Conservation (phyloP, 2,113 vertebrate species). For the Aythya baeri region DNA sequence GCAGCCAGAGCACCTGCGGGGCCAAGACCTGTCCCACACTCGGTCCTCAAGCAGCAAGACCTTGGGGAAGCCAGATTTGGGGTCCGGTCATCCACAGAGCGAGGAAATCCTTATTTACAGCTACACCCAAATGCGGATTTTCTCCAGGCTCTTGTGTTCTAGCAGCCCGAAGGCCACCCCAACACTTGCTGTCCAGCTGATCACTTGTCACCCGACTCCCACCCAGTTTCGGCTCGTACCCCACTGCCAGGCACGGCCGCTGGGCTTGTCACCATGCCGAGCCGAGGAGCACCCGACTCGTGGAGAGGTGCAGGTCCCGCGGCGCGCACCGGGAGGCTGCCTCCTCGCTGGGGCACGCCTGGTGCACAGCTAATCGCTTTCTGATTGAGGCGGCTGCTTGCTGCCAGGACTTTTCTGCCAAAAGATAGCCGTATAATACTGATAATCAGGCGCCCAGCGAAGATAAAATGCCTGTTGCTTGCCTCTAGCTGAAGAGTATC, state of each 20-base stretch:
- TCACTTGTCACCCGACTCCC: background rate
- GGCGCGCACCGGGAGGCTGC: background rate
- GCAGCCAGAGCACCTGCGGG: background rate
- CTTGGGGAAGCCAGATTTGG: background rate
- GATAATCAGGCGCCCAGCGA: slow-evolving; percentile 58
- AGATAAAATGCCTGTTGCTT: slow-evolving; percentile 49
- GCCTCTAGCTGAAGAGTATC: background rate
- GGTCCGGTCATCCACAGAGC: background rate
- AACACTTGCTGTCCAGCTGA: background rate
- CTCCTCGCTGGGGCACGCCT: slow-evolving; percentile 1
- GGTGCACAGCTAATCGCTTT: slow-evolving; percentile 45
- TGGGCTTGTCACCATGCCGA: background rate
- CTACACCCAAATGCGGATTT: background rate
- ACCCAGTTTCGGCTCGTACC: background rate
- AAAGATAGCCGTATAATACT: slow-evolving; percentile 59
- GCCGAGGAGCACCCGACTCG: background rate
- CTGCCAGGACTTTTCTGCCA: slow-evolving; percentile 62
- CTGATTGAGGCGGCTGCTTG: background rate
- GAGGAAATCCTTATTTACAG: background rate
- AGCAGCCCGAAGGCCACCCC: background rate
- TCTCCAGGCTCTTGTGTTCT: background rate
- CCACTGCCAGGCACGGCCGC: background rate
- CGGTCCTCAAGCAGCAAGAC: background rate
- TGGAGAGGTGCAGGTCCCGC: background rate
- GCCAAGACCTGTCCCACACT: background rate